Evolutionary conservation across 2,113 vertebrate species (phyloP).

Genomic region (Danio rerio): DNA sequence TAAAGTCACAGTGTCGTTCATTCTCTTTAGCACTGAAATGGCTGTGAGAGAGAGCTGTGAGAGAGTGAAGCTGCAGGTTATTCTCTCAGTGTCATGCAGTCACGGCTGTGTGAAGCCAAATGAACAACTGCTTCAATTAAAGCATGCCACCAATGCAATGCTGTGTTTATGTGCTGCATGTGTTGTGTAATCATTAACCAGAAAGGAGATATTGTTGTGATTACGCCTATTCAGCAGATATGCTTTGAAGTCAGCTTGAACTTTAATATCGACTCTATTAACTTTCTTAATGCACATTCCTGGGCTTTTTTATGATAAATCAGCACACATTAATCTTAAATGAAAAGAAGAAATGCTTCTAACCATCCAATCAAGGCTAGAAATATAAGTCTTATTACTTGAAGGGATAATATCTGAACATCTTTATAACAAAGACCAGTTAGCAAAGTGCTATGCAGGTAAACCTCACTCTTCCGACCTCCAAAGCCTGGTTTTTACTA

Average conservation of each 20-base stretch:
- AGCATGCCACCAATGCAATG: background rate
- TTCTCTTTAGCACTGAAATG: slow-evolving; percentile 14
- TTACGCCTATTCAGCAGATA: background rate
- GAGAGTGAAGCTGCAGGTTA: slow-evolving; percentile 17
- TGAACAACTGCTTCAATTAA: slow-evolving; percentile 31
- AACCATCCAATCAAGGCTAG: background rate
- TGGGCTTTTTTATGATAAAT: background rate
- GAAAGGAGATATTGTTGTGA: background rate
- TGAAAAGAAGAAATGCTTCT: background rate
- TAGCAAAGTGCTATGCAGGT: too few species aligned
- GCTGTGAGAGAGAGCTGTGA: background rate
- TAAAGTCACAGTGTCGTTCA: slow-evolving; percentile 35
- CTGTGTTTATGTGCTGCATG: background rate
- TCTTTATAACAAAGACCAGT: too few species aligned
- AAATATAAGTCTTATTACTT: background rate
- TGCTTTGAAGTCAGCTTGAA: background rate
- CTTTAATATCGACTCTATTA: background rate
- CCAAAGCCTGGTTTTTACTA: too few species aligned
- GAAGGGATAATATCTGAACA: background rate
- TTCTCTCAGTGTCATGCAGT: slow-evolving; percentile 31
- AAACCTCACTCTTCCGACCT: too few species aligned
- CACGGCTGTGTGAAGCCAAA: slow-evolving; percentile 27
- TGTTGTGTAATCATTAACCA: background rate
- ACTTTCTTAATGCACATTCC: background rate
- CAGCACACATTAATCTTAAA: background rate